A percentile compares a stretch with the other conserved stretches of the same genome.
phyloP scores from a whole-genome alignment of 2,888 invertebrate species.

The Hoplodrina ambigua region DNA sequence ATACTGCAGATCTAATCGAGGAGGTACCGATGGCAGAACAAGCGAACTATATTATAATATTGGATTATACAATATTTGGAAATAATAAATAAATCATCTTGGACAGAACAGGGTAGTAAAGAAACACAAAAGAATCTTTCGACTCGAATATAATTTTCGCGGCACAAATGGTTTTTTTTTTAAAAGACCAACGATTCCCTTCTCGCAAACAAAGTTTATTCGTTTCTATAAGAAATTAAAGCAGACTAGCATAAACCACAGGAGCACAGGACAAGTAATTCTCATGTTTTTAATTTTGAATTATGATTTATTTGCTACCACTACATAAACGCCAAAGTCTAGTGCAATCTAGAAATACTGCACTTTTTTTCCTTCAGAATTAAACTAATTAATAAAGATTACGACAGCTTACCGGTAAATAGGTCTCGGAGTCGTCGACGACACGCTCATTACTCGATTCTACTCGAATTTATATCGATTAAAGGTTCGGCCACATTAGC shows the following conservation, averaged over 20 bases:
- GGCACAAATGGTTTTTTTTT: too few species aligned
- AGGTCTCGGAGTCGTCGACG: constrained; percentile 68
- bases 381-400: constrained; percentile 81
- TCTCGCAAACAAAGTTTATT: too few species aligned
- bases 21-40: constrained; percentile 38
- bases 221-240: too few species aligned
- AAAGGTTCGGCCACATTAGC: constrained; percentile 19
- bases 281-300: too few species aligned
- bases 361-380: constrained; percentile 72
- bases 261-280: too few species aligned
- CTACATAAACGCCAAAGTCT: constrained; percentile 53
- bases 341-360: constrained; percentile 67
- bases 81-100: too few species aligned
- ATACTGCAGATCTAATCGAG: constrained; percentile 67
- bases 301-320: constrained; percentile 51
- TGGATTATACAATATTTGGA: too few species aligned
- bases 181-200: too few species aligned
- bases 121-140: too few species aligned
- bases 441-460: constrained; percentile 67
- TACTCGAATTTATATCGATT: constrained; percentile 57
- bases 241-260: too few species aligned
- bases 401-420: constrained; percentile 72
- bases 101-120: too few species aligned
- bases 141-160: too few species aligned
- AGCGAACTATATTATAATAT: neutral